These are phyloP conservation scores for Patiria miniata DNA, from an alignment of 35 echinoderm and acorn worm species.

Conservation along the genomic window DNA sequence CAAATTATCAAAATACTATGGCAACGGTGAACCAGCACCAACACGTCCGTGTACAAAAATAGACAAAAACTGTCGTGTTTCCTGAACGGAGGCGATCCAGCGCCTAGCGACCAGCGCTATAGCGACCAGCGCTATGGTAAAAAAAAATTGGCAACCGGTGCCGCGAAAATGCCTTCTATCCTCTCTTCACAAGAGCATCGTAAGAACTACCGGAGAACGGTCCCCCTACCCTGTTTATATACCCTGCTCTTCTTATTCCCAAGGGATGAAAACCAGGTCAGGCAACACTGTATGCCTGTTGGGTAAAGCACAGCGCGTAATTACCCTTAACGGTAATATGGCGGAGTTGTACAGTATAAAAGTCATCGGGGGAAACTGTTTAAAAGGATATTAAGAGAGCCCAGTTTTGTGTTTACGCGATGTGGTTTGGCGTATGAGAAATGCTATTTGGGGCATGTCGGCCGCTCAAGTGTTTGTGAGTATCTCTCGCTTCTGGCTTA, in stretches of 20 bases:
- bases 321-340: conserved; percentile 1
- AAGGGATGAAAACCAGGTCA: conserved; percentile 1
- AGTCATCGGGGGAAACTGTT: not conserved
- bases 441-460: not conserved
- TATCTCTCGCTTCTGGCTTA: not conserved
- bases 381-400: too few species aligned
- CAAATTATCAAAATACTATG: too few species aligned
- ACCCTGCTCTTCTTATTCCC: not conserved
- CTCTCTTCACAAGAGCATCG: not conserved
- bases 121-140: conserved; percentile 21
- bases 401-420: not conserved
- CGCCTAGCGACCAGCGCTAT: conserved; percentile 1
- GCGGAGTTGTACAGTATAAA: not conserved
- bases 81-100: not conserved
- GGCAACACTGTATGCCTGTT: not conserved
- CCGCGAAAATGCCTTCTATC: not conserved
- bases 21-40: conserved; percentile 14
- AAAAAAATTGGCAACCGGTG: conserved; percentile 2
- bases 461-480: not conserved
- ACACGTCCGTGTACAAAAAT: not conserved
- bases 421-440: not conserved
- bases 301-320: conserved; percentile 4
- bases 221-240: not conserved
- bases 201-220: not conserved
- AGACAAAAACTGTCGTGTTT: not conserved